A percentile compares a stretch with the other conserved stretches of the same genome.
These are phyloP conservation scores for Heterocephalus glaber DNA, from an alignment of 2,113 vertebrate species.

Conservation along the genomic window DNA sequence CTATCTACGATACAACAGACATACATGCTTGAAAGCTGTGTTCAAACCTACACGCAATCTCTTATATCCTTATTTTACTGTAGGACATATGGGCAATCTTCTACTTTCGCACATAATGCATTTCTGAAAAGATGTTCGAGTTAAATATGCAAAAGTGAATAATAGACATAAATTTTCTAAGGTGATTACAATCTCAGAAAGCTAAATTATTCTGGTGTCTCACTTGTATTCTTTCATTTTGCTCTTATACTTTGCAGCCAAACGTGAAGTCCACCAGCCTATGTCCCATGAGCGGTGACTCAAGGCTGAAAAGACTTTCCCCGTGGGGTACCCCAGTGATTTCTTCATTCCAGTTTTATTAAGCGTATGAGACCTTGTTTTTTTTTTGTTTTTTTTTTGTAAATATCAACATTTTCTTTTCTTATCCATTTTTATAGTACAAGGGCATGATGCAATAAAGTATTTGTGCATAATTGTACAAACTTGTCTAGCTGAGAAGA, in stretches of 20 bases:
- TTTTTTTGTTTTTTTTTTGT: not conserved
- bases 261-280: not conserved
- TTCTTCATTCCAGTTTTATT: slow-evolving; percentile 35
- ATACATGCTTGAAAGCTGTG: not conserved
- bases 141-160: slow-evolving; percentile 58
- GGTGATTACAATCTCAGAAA: not conserved
- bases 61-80: not conserved
- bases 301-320: not conserved
- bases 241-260: not conserved
- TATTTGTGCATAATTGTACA: not conserved
- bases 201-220: slow-evolving; percentile 27
- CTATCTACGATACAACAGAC: not conserved
- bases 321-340: not conserved
- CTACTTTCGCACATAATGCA: not conserved
- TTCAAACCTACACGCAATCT: not conserved
- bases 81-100: not conserved
- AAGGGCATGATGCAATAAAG: not conserved
- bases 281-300: not conserved
- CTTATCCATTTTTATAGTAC: slow-evolving; percentile 27
- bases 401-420: slow-evolving; percentile 47
- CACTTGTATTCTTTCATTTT: not conserved
- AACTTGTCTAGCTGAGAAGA: no score
- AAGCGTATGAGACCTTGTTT: not conserved
- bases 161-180: slow-evolving; percentile 31
- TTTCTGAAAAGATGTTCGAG: slow-evolving; percentile 53